Evolutionary conservation across 2,113 vertebrate genomes (phyloP).

Genomic region (Coptodon rendalli): DNA sequence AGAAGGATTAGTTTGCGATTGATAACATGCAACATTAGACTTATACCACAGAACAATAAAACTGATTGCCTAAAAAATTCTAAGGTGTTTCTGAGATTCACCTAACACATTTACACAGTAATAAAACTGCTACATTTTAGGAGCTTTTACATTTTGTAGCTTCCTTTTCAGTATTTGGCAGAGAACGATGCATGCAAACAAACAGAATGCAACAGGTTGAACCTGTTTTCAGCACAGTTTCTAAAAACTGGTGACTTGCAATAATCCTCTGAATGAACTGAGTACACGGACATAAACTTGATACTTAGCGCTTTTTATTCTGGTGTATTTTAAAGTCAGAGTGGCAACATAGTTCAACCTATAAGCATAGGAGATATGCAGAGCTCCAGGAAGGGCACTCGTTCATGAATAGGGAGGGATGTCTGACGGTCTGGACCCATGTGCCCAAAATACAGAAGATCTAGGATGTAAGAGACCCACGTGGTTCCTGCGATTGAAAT

Average conservation of each 20-base stretch:
- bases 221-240: neutral
- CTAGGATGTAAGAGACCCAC: slow-evolving; percentile 74
- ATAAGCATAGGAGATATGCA: neutral
- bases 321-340: neutral
- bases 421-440: slow-evolving; percentile 39
- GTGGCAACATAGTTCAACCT: neutral
- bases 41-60: neutral
- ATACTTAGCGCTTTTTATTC: neutral
- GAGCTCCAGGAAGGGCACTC: slow-evolving; percentile 74
- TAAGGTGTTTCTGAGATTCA: neutral
- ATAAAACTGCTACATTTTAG: neutral
- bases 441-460: slow-evolving; percentile 63
- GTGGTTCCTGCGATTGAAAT: slow-evolving; percentile 65
- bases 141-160: neutral
- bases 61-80: neutral
- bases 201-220: neutral
- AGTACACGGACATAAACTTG: slow-evolving; percentile 32
- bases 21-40: neutral
- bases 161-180: neutral
- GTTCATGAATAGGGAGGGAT: slow-evolving; percentile 40
- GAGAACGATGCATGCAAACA: neutral
- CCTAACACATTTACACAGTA: neutral
- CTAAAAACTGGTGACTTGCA: neutral
- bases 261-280: neutral
- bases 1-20: neutral